Base-by-base conservation (phyloP, 2,797 vertebrate species). In the Acrossocheilus fasciatus region DNA sequence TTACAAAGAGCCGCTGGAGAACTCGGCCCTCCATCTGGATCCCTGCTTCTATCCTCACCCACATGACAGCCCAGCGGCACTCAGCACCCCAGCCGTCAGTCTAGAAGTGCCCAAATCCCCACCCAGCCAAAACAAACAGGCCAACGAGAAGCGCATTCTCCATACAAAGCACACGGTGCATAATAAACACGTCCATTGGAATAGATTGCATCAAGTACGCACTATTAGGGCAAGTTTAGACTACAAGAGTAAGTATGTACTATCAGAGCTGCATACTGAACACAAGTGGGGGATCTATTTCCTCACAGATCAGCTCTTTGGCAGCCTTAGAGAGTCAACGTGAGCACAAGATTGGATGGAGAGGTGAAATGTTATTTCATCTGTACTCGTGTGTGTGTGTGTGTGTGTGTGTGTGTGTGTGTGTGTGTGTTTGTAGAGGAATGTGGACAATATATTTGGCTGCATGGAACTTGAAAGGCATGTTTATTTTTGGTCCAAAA, bases 51-150 rank as follows among this genome's bases (percentile, higher is more conserved):
- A 73, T 83, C 78, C 79, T 79, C 84, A 59, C 70, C 66, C 64
- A 80, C 75, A 79, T 84, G 79, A 78, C 77, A 78, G 82, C 54
- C 72, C 54, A 5, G 70, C 79, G 45, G 50, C 47, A 73, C 69
- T 80, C 72, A 81, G 72, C 80, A 62, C 34, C 85, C 34, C 70
- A 39, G 59, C 85, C 30, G 70, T 80, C 77, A 73, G 36, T 70
- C 59, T n/a, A 17, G 72, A 66, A 83, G 30, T 72, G 78, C 39
- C 73, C 41, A 41, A 68, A 83, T 86, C 78, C 43, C 23, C 74
- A 68, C 73, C 52, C 81, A 66, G 86, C 76, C 85, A 83, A 91
- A 86, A 76, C 87, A 88, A 86, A 87, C 54, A 83, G 70, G 57
- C 85, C 50, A n/a, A 64, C 12, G 30, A 72, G 72, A 30, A 9